A percentile compares a stretch with the other conserved stretches of the same genome.
Conservation (phyloP, 2,888 invertebrate species). For the Bhutanitis thaidina region DNA sequence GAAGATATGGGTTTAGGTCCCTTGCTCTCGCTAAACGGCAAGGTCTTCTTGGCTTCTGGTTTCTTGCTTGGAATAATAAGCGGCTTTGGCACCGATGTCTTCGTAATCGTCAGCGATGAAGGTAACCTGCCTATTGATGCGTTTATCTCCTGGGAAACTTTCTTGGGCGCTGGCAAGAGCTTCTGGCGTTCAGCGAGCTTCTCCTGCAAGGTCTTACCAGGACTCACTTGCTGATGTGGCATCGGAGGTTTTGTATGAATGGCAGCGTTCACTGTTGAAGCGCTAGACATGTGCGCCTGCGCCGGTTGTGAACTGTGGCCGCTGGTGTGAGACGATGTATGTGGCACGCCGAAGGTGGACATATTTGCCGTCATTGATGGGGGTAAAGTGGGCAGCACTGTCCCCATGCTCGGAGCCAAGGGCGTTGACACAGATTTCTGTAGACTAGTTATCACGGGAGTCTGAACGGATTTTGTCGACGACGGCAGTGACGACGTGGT, state of each 20-base stretch:
- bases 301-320: conserved; percentile 38
- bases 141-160: conserved; percentile 44
- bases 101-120: conserved; percentile 74
- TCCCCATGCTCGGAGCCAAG: conserved; percentile 61
- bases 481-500: conserved; percentile 29
- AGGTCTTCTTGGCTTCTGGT: conserved; percentile 51
- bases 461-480: conserved; percentile 38
- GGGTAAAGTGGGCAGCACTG: conserved; percentile 57
- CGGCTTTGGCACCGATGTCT: conserved; percentile 49
- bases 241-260: conserved; percentile 57
- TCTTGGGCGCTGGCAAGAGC: conserved; percentile 47
- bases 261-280: conserved; percentile 45
- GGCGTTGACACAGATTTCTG: conserved; percentile 46
- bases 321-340: conserved; percentile 28
- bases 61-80: conserved; percentile 40
- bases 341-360: conserved; percentile 27
- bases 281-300: conserved; percentile 55
- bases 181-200: conserved; percentile 84
- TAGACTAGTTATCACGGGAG: conserved; percentile 37
- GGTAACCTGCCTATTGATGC: conserved; percentile 71
- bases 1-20: conserved; percentile 55
- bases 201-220: conserved; percentile 84
- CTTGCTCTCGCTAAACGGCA: conserved; percentile 43
- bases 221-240: conserved; percentile 70
- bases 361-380: conserved; percentile 59